phyloP scores from a whole-genome alignment of 2,797 vertebrate genomes.

The Cottoperca gobio region DNA sequence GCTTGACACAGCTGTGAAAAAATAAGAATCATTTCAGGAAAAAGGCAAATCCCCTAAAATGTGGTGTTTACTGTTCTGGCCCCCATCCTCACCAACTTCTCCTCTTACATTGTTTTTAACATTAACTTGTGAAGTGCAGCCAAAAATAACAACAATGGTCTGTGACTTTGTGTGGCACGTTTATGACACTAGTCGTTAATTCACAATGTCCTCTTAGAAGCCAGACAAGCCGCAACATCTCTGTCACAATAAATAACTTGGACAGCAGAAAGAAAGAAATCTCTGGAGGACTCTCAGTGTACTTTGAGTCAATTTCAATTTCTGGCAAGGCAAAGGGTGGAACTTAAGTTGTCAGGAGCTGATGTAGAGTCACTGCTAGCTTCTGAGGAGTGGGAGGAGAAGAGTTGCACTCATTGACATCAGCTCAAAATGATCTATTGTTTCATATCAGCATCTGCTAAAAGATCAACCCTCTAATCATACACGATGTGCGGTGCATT shows the following conservation, averaged over 20 bases:
- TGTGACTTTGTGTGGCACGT: constrained; percentile 12
- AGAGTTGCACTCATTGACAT: constrained; percentile 34
- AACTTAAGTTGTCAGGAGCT: constrained; percentile 46
- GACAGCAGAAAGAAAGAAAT: constrained; percentile 37
- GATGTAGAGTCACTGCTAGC: constrained; percentile 42
- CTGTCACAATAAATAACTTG: constrained; percentile 49
- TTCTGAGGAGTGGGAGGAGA: constrained; percentile 33
- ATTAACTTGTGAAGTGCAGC: neutral
- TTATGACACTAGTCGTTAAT: constrained; percentile 36
- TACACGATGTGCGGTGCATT: neutral
- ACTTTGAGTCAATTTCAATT: constrained; percentile 47
- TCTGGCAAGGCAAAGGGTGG: constrained; percentile 26
- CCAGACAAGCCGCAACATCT: constrained; percentile 37
- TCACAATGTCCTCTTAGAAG: constrained; percentile 21
- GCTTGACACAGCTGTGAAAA: neutral
- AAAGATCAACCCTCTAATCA: neutral
- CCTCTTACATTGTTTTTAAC: neutral
- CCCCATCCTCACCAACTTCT: neutral
- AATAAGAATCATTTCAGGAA: neutral
- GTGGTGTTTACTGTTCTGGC: neutral
- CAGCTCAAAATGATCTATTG: constrained; percentile 16
- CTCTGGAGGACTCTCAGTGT: constrained; percentile 35
- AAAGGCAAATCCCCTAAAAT: neutral
- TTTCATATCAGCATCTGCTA: neutral
- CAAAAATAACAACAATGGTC: neutral